Evolutionary conservation across 1,140 invertebrate species (phyloP).

Genomic region (Trachelipus rathkii): DNA sequence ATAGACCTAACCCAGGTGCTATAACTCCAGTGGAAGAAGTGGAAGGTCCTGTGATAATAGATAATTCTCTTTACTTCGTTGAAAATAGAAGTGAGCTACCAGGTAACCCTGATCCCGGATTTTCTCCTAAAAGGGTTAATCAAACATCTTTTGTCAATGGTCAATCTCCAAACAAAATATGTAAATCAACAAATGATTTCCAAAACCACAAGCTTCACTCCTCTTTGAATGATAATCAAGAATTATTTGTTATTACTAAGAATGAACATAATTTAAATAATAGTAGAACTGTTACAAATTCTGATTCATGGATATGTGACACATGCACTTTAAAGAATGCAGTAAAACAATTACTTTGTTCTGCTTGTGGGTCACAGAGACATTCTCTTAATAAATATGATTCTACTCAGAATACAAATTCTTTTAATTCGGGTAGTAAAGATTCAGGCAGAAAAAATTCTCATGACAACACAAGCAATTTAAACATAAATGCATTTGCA

Average conservation of each 20-base stretch:
- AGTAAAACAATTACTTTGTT: constrained; percentile 56
- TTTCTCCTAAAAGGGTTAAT: background rate
- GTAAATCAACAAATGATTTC: background rate
- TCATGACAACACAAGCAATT: constrained; percentile 29
- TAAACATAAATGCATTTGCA: constrained; percentile 33
- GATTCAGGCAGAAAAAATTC: constrained; percentile 23
- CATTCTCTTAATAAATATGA: constrained; percentile 34
- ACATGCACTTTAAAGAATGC: constrained; percentile 59
- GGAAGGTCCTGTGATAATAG: constrained; percentile 28
- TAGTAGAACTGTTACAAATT: background rate
- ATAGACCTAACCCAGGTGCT: constrained; percentile 1
- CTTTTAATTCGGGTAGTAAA: constrained; percentile 19
- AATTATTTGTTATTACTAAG: background rate
- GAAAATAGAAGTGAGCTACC: constrained; percentile 9
- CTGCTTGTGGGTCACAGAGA: constrained; percentile 60
- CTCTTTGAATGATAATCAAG: background rate
- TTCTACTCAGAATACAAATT: constrained; percentile 21
- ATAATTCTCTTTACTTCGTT: constrained; percentile 28
- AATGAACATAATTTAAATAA: constrained; percentile 2
- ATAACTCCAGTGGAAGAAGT: constrained; percentile 31
- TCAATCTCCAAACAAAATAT: background rate
- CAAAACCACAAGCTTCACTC: background rate
- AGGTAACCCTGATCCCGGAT: background rate
- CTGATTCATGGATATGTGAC: constrained; percentile 56
- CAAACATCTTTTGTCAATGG: background rate